These are phyloP conservation scores for Ichneumoninae sp. DNA, from an alignment of 2,888 invertebrate species.

Conservation along the genomic window DNA sequence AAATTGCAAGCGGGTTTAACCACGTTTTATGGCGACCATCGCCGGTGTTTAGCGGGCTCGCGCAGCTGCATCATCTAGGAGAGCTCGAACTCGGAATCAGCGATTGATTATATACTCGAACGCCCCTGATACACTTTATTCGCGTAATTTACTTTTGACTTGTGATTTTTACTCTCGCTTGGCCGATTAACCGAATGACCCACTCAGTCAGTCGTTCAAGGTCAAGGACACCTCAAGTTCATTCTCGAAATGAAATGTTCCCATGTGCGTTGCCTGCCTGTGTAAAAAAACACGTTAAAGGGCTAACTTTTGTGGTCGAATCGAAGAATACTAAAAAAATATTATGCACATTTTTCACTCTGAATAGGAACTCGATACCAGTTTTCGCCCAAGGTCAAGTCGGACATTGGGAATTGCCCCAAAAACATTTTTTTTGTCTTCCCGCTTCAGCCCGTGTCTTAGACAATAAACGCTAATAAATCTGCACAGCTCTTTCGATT, in stretches of 20 bases:
- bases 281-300: not conserved
- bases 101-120: constrained; percentile 24
- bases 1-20: no score
- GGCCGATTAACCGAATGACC: constrained; percentile 36
- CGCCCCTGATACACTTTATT: constrained; percentile 4
- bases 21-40: not conserved
- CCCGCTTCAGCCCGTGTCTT: no score
- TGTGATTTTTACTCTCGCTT: constrained; percentile 39
- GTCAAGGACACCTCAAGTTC: constrained; percentile 52
- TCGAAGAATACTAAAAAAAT: not conserved
- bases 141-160: constrained; percentile 40
- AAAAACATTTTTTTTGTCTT: not conserved
- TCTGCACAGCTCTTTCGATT: not conserved
- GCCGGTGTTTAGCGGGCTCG: not conserved
- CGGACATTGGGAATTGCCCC: not conserved
- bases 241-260: not conserved
- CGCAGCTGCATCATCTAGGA: not conserved
- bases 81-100: not conserved
- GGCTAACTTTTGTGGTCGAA: not conserved
- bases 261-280: constrained; percentile 7
- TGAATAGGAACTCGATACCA: not conserved
- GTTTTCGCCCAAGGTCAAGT: not conserved
- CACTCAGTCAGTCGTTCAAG: constrained; percentile 7
- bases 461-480: no score
- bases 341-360: not conserved